phyloP scores from a whole-genome alignment of 2,888 invertebrate genomes.

The Frankliniella fusca region DNA sequence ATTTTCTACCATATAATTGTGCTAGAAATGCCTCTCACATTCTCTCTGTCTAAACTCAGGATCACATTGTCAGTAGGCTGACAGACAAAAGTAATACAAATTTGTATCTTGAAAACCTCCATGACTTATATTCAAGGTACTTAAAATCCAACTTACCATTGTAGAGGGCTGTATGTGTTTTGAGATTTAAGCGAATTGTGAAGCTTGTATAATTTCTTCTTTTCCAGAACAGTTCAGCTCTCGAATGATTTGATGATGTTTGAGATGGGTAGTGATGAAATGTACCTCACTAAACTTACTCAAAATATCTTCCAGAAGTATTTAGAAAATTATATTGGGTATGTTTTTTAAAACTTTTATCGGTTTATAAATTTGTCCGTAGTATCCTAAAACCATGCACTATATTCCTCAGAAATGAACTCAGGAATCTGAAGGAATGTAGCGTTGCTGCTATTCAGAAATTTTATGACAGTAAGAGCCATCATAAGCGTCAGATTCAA shows the following conservation, averaged over 20 bases:
- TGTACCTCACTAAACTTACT: slow-evolving; percentile 71
- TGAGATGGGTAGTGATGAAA: slow-evolving; percentile 74
- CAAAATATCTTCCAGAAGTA: slow-evolving; percentile 76
- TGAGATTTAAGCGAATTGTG: no score
- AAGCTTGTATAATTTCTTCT: slow-evolving; percentile 27
- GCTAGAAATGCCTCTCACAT: background rate
- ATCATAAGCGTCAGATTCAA: slow-evolving; percentile 89
- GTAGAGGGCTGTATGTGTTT: no score
- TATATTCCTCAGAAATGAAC: slow-evolving; percentile 58
- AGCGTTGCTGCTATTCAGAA: slow-evolving; percentile 69
- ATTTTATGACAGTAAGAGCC: slow-evolving; percentile 90
- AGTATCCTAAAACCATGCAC: slow-evolving; percentile 11
- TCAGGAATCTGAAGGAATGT: slow-evolving; percentile 71
- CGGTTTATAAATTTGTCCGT: slow-evolving; percentile 22
- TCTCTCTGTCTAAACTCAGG: slow-evolving; percentile 46
- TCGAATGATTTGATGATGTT: slow-evolving; percentile 67
- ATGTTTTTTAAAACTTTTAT: slow-evolving; percentile 41
- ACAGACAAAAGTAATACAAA: slow-evolving; percentile 78
- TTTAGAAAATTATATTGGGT: slow-evolving; percentile 71
- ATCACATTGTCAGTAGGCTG: slow-evolving; percentile 77
- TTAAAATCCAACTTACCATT: slow-evolving; percentile 36
- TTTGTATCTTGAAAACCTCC: slow-evolving; percentile 81
- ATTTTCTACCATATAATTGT: background rate
- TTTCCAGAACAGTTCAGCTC: slow-evolving; percentile 66
- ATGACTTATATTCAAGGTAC: slow-evolving; percentile 84